Evolutionary conservation across 2,797 vertebrate genomes (phyloP).

Genomic region (Chrysocyon brachyurus): DNA sequence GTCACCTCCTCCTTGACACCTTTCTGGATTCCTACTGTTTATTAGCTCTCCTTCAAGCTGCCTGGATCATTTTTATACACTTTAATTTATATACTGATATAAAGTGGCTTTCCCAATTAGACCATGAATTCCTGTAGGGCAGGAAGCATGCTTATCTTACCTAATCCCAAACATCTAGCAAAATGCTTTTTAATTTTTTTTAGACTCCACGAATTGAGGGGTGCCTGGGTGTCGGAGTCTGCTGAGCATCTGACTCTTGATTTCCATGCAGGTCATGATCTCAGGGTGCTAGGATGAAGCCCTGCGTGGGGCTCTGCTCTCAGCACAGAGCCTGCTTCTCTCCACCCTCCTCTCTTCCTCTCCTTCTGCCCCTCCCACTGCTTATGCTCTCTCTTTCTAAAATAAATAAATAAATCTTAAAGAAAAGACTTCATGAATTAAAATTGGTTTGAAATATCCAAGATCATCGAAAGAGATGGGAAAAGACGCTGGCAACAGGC

Average conservation of each 20-base stretch:
- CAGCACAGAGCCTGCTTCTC: neutral
- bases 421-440: neutral
- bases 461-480: neutral
- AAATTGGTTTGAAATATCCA: neutral
- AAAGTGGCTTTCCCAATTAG: neutral
- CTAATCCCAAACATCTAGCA: neutral
- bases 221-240: neutral
- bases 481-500: neutral
- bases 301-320: neutral
- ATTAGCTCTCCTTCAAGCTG: neutral
- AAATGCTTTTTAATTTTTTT: neutral
- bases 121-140: neutral
- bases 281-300: neutral
- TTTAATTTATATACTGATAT: neutral
- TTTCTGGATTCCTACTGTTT: neutral
- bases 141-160: neutral
- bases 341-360: too few species aligned
- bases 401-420: neutral
- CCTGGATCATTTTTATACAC: neutral
- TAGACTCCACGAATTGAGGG: neutral
- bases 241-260: neutral
- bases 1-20: neutral
- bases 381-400: neutral
- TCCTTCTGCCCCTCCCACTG: neutral
- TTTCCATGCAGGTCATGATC: neutral